Evolutionary conservation across 2,113 vertebrate species (phyloP).

Genomic region (Sapayoa aenigma): DNA sequence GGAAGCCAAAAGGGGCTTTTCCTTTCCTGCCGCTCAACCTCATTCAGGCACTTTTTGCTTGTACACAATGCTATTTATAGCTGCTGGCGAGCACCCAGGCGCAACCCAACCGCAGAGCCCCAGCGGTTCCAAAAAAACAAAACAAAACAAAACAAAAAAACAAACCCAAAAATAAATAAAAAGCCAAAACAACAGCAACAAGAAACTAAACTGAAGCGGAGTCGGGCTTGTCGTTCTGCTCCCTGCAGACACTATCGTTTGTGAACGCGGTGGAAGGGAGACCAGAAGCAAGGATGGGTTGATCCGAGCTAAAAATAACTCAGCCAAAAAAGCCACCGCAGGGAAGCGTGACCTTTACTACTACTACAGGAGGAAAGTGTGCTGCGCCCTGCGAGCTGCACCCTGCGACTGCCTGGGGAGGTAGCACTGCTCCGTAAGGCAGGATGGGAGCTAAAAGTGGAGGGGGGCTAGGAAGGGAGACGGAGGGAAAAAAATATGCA

Average conservation of each 20-base stretch:
- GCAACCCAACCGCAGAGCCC: constrained; percentile 69
- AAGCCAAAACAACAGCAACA: not conserved
- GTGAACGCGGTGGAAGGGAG: not conserved
- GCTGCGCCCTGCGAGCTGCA: constrained; percentile 5
- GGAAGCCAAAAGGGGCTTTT: constrained; percentile 77
- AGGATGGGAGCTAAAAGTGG: fast-evolving
- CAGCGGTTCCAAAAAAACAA: not conserved
- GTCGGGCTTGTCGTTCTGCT: not conserved
- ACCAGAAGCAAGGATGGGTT: not conserved
- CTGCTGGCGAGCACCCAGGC: constrained; percentile 75
- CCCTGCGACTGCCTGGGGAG: not conserved
- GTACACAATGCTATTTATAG: constrained; percentile 79
- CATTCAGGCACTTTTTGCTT: constrained; percentile 74
- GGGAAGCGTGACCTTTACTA: constrained; percentile 59
- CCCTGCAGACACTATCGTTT: not conserved
- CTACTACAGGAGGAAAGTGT: constrained; percentile 28
- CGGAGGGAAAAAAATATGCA: fast-evolving
- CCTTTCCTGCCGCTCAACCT: constrained; percentile 70
- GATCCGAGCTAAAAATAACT: constrained; percentile 28
- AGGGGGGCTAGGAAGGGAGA: not conserved
- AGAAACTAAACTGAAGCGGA: not conserved
- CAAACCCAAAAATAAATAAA: not conserved
- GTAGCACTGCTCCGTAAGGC: not conserved
- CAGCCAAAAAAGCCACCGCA: not conserved
- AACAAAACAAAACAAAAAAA: not conserved